Conservation (phyloP, 2,888 invertebrate species). For the Melipona bicolor region DNA sequence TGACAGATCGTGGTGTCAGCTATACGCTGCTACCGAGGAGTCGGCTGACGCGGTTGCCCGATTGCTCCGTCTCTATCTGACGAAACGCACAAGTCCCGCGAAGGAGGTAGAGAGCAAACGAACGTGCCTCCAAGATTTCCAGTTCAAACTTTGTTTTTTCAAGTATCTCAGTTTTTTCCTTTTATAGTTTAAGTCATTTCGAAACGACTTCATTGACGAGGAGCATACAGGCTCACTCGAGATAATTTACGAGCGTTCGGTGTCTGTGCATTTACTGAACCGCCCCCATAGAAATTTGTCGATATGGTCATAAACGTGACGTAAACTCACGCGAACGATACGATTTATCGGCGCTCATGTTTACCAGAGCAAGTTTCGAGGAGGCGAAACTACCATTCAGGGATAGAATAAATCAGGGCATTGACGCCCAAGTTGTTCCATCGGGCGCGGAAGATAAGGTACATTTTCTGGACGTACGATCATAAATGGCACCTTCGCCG, state of each 20-base stretch:
- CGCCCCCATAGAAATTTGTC: not conserved
- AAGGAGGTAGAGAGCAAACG: not conserved
- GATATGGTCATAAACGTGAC: constrained; percentile 1
- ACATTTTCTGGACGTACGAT: not conserved
- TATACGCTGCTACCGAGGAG: constrained; percentile 21
- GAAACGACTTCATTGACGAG: not conserved
- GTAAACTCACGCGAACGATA: not conserved
- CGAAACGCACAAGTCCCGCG: no score
- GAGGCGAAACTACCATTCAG: not conserved
- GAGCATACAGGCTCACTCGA: not conserved
- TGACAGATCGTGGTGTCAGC: constrained; percentile 69
- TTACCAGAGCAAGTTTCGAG: not conserved
- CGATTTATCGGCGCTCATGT: not conserved
- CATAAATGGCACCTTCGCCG: not conserved
- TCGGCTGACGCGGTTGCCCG: constrained; percentile 19
- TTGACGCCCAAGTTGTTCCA: not conserved
- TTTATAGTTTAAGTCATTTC: not conserved
- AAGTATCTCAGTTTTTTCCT: not conserved
- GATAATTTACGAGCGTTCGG: not conserved
- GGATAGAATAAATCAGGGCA: constrained; percentile 1
- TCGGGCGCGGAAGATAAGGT: not conserved
- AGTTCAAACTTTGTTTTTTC: no score
- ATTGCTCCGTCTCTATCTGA: not conserved
- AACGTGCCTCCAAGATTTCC: not conserved
- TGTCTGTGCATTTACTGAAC: not conserved